Evolutionary conservation across 30 jellyfish, hydroid and myxozoan genomes (phyloP).

Genomic region (Sanderia malayensis): DNA sequence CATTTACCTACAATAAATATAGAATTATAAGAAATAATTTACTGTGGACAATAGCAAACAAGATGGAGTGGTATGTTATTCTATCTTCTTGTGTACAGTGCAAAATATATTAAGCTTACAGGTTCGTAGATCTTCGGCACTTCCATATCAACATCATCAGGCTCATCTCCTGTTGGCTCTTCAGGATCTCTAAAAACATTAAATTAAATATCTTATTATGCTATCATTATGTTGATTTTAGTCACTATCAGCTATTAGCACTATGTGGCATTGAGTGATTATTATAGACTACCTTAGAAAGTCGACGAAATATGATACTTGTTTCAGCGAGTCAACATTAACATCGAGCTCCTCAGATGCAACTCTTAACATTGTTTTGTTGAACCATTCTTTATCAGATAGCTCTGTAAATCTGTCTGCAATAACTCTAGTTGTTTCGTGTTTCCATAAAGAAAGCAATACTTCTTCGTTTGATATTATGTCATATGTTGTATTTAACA

Average conservation of each 20-base stretch:
- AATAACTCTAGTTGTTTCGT: slow-evolving; percentile 69
- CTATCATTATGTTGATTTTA: too few relatives aligned
- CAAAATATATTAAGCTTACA: slow-evolving; percentile 14
- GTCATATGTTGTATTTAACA: slow-evolving; percentile 63
- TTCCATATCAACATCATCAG: slow-evolving; percentile 79
- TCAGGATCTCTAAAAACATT: slow-evolving; percentile 70
- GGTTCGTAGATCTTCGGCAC: slow-evolving; percentile 73
- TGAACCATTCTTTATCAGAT: slow-evolving; percentile 78
- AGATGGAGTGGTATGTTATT: too few relatives aligned
- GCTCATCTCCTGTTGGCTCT: slow-evolving; percentile 87
- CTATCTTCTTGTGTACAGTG: too few relatives aligned
- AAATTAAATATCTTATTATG: too few relatives aligned
- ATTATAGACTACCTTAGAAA: slow-evolving; percentile 77
- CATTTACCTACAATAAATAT: slow-evolving; percentile 61
- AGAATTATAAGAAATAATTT: neutral
- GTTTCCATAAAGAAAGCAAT: slow-evolving; percentile 64
- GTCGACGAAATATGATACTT: slow-evolving; percentile 63
- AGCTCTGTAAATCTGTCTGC: slow-evolving; percentile 76
- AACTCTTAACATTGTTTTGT: slow-evolving; percentile 55
- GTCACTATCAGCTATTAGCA: too few relatives aligned
- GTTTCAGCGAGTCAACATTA: slow-evolving; percentile 37
- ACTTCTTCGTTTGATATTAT: slow-evolving; percentile 29
- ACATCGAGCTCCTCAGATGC: slow-evolving; percentile 80
- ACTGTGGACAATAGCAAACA: too few relatives aligned
- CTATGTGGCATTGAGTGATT: too few relatives aligned